A percentile compares a stretch with the other conserved stretches of the same genome.
Evolutionary conservation across 2,888 invertebrate species (phyloP).

Genomic region (Trachelus troglodyta): DNA sequence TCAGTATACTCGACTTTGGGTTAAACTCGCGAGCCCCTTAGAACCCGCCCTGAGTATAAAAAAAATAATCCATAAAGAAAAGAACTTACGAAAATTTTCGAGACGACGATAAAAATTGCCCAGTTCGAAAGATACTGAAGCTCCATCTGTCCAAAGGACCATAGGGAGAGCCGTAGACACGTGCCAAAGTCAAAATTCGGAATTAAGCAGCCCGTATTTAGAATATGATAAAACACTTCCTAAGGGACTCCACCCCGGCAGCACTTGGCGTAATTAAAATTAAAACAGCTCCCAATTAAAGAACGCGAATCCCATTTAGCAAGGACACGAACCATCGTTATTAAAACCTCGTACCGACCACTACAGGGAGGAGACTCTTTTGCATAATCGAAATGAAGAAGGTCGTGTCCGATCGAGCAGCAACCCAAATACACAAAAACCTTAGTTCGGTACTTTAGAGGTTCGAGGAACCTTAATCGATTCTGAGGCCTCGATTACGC

Average conservation of each 20-base stretch:
- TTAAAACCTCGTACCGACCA: background rate
- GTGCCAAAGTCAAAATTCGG: background rate
- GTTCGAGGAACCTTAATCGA: conserved; percentile 18
- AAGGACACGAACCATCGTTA: background rate
- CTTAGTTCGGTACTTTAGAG: background rate
- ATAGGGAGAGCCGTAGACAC: background rate
- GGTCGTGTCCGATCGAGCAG: background rate
- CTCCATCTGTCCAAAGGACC: background rate
- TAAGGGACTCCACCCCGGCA: fast-evolving
- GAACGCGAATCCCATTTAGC: background rate
- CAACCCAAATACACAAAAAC: background rate
- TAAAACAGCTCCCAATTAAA: background rate
- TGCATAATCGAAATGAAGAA: background rate
- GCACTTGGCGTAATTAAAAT: background rate
- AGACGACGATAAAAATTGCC: background rate
- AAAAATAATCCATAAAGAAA: no score
- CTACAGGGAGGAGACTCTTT: background rate
- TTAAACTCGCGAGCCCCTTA: no score
- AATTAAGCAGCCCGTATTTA: background rate
- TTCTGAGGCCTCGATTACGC: conserved; percentile 15
- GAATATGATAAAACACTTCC: background rate
- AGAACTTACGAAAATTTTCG: background rate
- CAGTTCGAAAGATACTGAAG: background rate
- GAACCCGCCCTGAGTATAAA: no score
- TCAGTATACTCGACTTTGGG: no score